Evolutionary conservation across 2,797 vertebrate species (phyloP).

Genomic region (Pelochelys cantorii): DNA sequence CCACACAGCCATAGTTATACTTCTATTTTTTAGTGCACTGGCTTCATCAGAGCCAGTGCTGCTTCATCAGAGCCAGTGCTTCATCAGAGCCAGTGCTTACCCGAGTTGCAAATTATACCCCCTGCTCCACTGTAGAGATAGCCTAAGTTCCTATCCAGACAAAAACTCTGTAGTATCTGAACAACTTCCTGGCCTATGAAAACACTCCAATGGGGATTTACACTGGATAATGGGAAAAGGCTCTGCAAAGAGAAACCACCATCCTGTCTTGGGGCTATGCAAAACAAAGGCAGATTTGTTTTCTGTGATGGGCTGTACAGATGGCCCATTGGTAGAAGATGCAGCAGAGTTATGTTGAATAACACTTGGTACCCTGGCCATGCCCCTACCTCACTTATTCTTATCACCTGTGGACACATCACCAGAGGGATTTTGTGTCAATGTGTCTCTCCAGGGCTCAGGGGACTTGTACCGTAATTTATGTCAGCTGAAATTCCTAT

Average conservation of each 20-base stretch:
- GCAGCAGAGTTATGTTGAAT: neutral
- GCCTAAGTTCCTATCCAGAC: neutral
- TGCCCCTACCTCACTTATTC: neutral
- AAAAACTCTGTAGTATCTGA: neutral
- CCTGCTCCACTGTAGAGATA: neutral
- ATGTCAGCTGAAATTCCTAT: neutral
- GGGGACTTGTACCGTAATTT: neutral
- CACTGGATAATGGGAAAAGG: neutral
- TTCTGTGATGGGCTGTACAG: neutral
- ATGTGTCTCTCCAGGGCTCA: fast-evolving
- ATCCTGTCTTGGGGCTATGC: neutral
- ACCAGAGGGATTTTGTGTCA: neutral
- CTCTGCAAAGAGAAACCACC: fast-evolving
- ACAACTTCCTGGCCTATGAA: neutral
- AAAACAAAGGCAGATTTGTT: neutral
- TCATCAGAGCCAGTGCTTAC: neutral
- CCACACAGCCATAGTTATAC: neutral
- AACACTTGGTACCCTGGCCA: neutral
- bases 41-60: neutral
- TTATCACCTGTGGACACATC: neutral
- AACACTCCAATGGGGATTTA: neutral
- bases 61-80: neutral
- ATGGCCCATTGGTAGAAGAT: neutral
- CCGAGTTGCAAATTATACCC: neutral
- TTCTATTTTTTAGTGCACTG: neutral